A percentile compares a stretch with the other conserved stretches of the same genome.
phyloP scores from a whole-genome alignment of 2,797 vertebrate species.

The Agapornis canus region DNA sequence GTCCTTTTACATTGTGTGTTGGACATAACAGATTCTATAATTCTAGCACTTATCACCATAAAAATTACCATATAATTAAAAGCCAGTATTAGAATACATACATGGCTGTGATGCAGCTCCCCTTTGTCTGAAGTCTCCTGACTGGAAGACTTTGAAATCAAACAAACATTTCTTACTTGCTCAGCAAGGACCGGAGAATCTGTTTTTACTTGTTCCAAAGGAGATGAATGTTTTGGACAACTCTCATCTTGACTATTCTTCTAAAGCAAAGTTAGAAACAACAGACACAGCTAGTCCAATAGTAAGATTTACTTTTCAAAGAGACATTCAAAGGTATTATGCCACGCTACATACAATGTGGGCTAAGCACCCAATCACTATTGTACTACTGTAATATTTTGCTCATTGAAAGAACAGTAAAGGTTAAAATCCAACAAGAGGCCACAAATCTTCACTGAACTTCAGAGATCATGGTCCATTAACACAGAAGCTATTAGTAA shows the following conservation, averaged over 20 bases:
- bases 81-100: slow-evolving; percentile 21
- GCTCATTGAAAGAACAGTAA: slow-evolving; percentile 11
- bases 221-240: slow-evolving; percentile 70
- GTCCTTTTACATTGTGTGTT: neutral
- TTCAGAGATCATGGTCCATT: neutral
- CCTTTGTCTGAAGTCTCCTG: slow-evolving; percentile 29
- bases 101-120: slow-evolving; percentile 25
- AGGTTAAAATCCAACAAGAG: slow-evolving; percentile 45
- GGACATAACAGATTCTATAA: neutral
- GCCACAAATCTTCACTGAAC: slow-evolving; percentile 17
- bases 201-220: slow-evolving; percentile 72
- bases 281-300: slow-evolving; percentile 9
- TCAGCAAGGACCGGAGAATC: slow-evolving; percentile 68
- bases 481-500: slow-evolving; percentile 21
- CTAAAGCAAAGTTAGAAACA: slow-evolving; percentile 68
- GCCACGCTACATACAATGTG: neutral
- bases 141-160: slow-evolving; percentile 47
- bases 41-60: neutral
- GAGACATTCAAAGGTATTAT: slow-evolving; percentile 19
- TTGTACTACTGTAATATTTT: neutral
- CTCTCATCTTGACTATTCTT: slow-evolving; percentile 68
- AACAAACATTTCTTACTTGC: slow-evolving; percentile 73
- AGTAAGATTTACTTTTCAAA: neutral
- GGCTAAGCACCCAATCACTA: neutral
- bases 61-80: neutral